Base-by-base conservation (phyloP, 2,113 vertebrate genomes). In the Danionella cerebrum region DNA sequence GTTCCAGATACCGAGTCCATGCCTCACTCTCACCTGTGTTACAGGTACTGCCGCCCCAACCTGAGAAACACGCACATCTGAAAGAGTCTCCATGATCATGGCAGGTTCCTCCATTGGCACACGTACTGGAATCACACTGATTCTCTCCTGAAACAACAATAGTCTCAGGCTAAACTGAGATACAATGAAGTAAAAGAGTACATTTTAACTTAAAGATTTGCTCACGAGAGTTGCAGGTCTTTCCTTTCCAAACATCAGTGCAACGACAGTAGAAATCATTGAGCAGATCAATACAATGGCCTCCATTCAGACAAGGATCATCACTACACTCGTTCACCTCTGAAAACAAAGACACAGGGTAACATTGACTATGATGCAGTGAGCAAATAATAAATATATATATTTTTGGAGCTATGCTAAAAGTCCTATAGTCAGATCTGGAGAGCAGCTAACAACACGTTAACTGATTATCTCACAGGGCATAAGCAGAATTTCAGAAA, bases 241-340 rank as follows among this genome's bases (percentile, higher is more conserved):
- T 97, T 57, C 95, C 95, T 80, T 98, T 98, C 95, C 95, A 98
- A 77, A 84, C 90, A 54, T 93, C 90, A 1, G 87, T 84, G 14
- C 95, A 98, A 13, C 85, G 86, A 48, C 95, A 98, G 84, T 90
- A 91, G 84, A 97, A 98, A 80, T 97, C 95, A 0, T 94, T 94
- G 57, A 93, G 80, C 69, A 92, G 83, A 77, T 98, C 92, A 12
- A 90, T 84, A 74, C 95, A 98, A 16, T 65, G 83, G 24, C 92
- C 95, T 25, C 88, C 91, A 1, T 95, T 95, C 79, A 92, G 90
- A 87, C 95, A 98, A 1, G 91, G 92, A 29, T 91, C 91, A 12
- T 87, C 88, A 33, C 76, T 87, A 81, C 95, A 98, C 83, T 98
- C 94, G 54, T 98, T 90, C 82, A 93, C 89, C 77, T 97, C 95